phyloP scores from a whole-genome alignment of 2,888 invertebrate genomes.

The Crematogaster levior region DNA sequence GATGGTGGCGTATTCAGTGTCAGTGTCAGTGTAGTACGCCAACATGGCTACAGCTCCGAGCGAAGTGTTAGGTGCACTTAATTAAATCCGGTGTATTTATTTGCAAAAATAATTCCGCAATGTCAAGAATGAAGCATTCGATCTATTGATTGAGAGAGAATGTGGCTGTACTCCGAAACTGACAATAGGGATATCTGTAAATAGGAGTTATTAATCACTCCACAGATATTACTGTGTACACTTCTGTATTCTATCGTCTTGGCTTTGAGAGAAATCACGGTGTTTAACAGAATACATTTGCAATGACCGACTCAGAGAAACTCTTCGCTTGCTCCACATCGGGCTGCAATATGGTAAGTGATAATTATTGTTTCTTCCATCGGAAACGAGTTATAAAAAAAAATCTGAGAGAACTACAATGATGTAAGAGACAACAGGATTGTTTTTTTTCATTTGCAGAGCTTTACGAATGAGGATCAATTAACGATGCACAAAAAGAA shows the following conservation, averaged over 20 bases:
- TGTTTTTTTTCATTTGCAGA: constrained; percentile 82
- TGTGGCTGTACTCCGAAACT: not conserved
- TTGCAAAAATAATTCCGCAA: not conserved
- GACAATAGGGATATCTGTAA: not conserved
- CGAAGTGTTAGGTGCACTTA: constrained; percentile 22
- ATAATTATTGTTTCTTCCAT: not conserved
- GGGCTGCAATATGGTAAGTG: constrained; percentile 90
- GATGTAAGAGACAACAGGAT: not conserved
- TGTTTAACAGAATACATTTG: not conserved
- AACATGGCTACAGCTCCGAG: constrained; percentile 46
- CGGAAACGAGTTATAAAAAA: not conserved
- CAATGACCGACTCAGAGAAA: constrained; percentile 88
- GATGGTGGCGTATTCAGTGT: not conserved
- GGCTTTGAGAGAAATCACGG: constrained; percentile 37
- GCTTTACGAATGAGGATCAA: constrained; percentile 93
- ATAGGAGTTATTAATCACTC: not conserved
- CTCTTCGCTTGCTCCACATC: constrained; percentile 90
- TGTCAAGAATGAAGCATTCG: no score
- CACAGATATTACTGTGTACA: not conserved
- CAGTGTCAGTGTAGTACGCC: not conserved
- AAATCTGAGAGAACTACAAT: not conserved
- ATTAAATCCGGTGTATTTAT: not conserved
- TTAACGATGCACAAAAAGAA: constrained; percentile 92
- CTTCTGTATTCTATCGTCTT: constrained; percentile 13
- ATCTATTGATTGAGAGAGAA: not conserved